A percentile compares a stretch with the other conserved stretches of the same genome.
phyloP scores from a whole-genome alignment of 1,140 invertebrate genomes.

The Vanessa atalanta region DNA sequence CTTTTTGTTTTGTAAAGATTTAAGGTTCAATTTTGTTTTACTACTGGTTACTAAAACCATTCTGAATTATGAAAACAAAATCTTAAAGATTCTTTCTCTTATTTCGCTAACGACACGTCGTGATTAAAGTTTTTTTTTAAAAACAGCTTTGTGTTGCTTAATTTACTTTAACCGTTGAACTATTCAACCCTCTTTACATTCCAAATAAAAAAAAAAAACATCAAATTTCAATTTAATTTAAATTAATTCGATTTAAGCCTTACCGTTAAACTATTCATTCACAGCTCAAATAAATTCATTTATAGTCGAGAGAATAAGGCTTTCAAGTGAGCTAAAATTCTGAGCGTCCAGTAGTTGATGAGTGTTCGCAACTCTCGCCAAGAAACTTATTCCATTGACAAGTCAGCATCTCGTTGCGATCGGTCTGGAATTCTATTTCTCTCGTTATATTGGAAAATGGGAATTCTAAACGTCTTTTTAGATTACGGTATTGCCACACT shows the following conservation, averaged over 20 bases:
- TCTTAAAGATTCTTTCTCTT: too few relatives aligned
- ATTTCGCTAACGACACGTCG: too few relatives aligned
- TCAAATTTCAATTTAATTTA: not conserved
- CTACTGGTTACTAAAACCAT: too few relatives aligned
- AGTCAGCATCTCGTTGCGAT: constrained; percentile 34
- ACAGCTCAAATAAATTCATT: constrained; percentile 20
- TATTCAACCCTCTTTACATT: too few relatives aligned
- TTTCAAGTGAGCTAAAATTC: not conserved
- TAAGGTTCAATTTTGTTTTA: too few relatives aligned
- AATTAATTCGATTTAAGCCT: not conserved
- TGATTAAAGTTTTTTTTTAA: too few relatives aligned
- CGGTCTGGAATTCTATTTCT: constrained; percentile 29
- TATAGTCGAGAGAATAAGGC: constrained; percentile 11
- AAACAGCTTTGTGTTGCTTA: too few relatives aligned
- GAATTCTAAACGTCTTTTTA: constrained; percentile 22
- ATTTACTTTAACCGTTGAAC: too few relatives aligned
- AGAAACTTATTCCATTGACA: constrained; percentile 34
- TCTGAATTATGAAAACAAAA: too few relatives aligned
- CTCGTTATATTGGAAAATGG: constrained; percentile 32
- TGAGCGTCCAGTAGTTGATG: constrained; percentile 15
- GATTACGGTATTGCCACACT: constrained; percentile 19
- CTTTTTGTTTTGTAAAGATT: too few relatives aligned
- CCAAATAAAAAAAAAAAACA: not conserved
- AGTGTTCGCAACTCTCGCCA: constrained; percentile 10
- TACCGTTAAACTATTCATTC: not conserved